Evolutionary conservation across 1,140 invertebrate genomes (phyloP).

Genomic region (Euwallacea fornicatus): DNA sequence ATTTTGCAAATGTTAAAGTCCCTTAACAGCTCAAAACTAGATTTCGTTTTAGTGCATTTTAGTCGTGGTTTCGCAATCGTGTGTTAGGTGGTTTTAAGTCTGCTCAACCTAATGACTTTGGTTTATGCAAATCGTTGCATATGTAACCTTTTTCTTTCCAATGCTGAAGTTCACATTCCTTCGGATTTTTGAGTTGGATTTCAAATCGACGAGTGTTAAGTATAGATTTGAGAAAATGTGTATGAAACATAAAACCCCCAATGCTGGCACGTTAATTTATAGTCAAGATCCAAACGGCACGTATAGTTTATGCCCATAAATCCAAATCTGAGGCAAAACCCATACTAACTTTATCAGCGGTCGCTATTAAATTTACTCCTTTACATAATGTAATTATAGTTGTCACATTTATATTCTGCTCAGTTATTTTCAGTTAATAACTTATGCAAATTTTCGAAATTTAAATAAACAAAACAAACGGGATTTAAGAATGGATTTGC

Average conservation of each 20-base stretch:
- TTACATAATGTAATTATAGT: constrained; percentile 2
- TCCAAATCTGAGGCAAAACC: no score
- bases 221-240: no score
- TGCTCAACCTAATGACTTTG: neutral
- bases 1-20: constrained; percentile 22
- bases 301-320: no score
- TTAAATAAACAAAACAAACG: constrained; percentile 21
- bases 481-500: constrained; percentile 1
- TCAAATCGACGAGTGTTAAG: no score
- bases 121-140: no score
- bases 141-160: no score
- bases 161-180: no score
- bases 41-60: neutral
- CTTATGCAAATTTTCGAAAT: constrained; percentile 13
- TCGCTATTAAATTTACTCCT: neutral
- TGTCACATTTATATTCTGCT: neutral
- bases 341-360: no score
- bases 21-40: constrained; percentile 11
- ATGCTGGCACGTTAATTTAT: no score
- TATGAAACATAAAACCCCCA: no score
- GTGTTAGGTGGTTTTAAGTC: neutral
- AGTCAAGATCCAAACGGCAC: no score
- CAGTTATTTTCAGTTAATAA: neutral
- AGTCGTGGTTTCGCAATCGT: neutral
- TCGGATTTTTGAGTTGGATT: no score